Conservation (phyloP, 2,888 invertebrate species). For the Epistrophe eligans region DNA sequence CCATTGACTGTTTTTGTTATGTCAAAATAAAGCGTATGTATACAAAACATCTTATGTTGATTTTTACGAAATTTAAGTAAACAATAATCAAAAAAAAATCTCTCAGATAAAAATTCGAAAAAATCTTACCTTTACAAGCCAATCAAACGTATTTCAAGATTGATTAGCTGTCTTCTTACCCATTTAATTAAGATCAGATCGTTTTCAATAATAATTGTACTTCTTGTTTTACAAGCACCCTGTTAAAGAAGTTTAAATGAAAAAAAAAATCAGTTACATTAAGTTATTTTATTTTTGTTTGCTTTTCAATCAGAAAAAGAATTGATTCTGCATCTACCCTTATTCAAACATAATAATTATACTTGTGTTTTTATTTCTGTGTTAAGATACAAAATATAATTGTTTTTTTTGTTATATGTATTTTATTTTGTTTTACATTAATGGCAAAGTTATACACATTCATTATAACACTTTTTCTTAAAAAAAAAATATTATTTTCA, state of each 20-base stretch:
- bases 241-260: conserved; percentile 28
- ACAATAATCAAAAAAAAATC: too few species aligned
- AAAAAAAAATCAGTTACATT: conserved; percentile 46
- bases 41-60: too few species aligned
- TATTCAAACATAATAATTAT: conserved; percentile 38
- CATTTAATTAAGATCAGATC: not conserved
- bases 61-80: too few species aligned
- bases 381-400: conserved; percentile 60
- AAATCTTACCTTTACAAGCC: not conserved
- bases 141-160: not conserved
- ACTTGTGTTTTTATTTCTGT: conserved; percentile 7
- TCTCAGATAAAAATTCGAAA: too few species aligned
- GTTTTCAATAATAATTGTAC: not conserved
- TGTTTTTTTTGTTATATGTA: not conserved
- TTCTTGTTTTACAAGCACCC: conserved; percentile 35
- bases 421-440: conserved; percentile 47
- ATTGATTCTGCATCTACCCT: conserved; percentile 61
- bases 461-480: conserved; percentile 26
- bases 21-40: too few species aligned
- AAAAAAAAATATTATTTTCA: conserved; percentile 51
- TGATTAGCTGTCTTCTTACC: not conserved
- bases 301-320: conserved; percentile 46
- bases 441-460: conserved; percentile 62
- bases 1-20: too few species aligned
- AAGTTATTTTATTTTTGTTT: conserved; percentile 61